Evolutionary conservation across 1,140 invertebrate species (phyloP), one percentile per base, ranked within the genome.

Genomic region (Drosophila equinoxialis): DNA sequence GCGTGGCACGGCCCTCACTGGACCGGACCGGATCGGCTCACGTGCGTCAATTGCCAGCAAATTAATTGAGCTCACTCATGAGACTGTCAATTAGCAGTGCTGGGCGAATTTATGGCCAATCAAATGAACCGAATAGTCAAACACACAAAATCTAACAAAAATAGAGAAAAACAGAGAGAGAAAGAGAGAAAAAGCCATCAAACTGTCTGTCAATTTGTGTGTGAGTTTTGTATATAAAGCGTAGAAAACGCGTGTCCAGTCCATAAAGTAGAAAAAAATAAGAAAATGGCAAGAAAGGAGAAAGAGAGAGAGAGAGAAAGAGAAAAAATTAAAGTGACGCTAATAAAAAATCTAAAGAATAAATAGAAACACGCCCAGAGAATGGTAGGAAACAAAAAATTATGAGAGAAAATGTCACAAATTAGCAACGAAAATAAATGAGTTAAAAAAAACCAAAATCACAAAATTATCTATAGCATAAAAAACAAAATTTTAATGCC

Each of bases 341-440:
- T 54, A 33, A 71, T 33, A 68, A 68, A 55, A 65, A 42, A 77
- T 81, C 71, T 33, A 48, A 10, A 54, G n/a, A 33, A 55, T 58
- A 58, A 58, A 37, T 14, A 63, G 68, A 51, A 51, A 51, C 45
- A 51, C 45, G 45, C 23, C 17, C 17, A 23, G 45, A 17, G 14
- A 48, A 20, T 1, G 14, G 17, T 3, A 20, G 45, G 20, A 7
- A 13, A 48, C 6, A 7, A 3, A 8, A 6, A 51, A 20, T 17
- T 45, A 65, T 65, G 69, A 69, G 66, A 48, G 60, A 77, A 65
- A 85, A 73, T 87, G 79, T 84, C 82, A 87, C 79, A 86, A 86
- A 87, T 86, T 87, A 86, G 79, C 81, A 81, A 86, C 81, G 81
- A 85, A 86, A 85, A 85, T 85, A 86, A 86, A 85, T 86, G 82